Evolutionary conservation across 2,888 invertebrate genomes (phyloP).

Genomic region (Nomada fabriciana): DNA sequence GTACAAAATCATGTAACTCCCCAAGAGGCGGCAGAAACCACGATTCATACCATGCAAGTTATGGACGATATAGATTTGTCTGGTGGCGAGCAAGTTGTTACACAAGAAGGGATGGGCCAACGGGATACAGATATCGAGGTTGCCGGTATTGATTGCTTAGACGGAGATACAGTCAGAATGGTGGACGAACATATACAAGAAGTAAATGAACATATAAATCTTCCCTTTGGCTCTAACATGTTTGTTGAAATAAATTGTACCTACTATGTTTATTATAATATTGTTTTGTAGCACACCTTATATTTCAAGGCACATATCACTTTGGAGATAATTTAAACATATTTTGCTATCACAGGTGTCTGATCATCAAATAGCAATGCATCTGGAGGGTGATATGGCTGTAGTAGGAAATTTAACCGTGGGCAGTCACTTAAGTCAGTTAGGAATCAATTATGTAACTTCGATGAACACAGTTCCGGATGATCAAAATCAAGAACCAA

Average conservation of each 20-base stretch:
- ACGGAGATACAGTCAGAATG: conserved; percentile 81
- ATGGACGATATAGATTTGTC: conserved; percentile 81
- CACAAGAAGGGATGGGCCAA: conserved; percentile 78
- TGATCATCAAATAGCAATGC: conserved; percentile 81
- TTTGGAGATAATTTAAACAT: conserved; percentile 7
- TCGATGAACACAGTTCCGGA: conserved; percentile 75
- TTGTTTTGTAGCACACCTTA: neutral
- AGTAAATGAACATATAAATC: conserved; percentile 61
- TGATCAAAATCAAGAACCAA: conserved; percentile 73
- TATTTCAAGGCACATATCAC: neutral
- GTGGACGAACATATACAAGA: conserved; percentile 79
- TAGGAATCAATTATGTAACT: conserved; percentile 82
- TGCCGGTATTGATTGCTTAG: conserved; percentile 79
- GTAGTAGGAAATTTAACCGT: conserved; percentile 81
- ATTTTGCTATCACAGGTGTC: conserved; percentile 74
- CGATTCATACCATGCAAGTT: conserved; percentile 78
- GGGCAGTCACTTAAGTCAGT: conserved; percentile 76
- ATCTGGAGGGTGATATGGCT: conserved; percentile 79
- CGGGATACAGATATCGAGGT: conserved; percentile 79
- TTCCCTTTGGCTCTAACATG: conserved; percentile 17
- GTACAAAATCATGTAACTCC: conserved; percentile 68
- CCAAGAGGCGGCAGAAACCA: conserved; percentile 62
- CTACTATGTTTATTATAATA: conserved; percentile 2
- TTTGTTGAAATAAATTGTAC: conserved; percentile 21
- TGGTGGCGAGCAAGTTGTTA: conserved; percentile 79